Conservation (phyloP, 2,113 vertebrate genomes). For the Callionymus lyra region DNA sequence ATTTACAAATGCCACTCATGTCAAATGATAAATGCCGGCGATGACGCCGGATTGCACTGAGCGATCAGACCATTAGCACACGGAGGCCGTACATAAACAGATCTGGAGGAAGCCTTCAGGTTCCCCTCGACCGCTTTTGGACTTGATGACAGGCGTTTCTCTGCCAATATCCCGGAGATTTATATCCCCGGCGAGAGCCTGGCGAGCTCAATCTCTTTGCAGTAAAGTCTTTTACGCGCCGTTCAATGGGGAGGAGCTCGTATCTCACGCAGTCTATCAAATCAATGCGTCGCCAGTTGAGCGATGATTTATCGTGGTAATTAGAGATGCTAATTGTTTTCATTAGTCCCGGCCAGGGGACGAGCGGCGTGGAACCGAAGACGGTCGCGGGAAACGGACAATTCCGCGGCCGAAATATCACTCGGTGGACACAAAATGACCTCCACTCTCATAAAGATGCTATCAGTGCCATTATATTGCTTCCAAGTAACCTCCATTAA, state of each 20-base stretch:
- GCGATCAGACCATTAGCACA: conserved; percentile 37
- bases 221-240: conserved; percentile 49
- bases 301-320: conserved; percentile 60
- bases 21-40: conserved; percentile 19
- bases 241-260: conserved; percentile 45
- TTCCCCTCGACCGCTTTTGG: conserved; percentile 1
- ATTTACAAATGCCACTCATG: too few relatives aligned
- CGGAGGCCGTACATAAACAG: background rate
- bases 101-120: too few relatives aligned
- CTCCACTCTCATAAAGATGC: too few relatives aligned
- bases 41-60: conserved; percentile 21
- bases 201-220: conserved; percentile 38
- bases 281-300: conserved; percentile 53
- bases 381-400: too few relatives aligned
- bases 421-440: too few relatives aligned
- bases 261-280: conserved; percentile 60
- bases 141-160: conserved; percentile 22
- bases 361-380: background rate
- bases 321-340: conserved; percentile 69
- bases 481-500: too few relatives aligned
- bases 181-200: conserved; percentile 50
- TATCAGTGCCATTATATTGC: too few relatives aligned
- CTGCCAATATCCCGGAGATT: conserved; percentile 45
- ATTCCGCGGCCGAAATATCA: too few relatives aligned
- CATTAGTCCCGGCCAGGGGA: conserved; percentile 49